Evolutionary conservation across 2,797 vertebrate species (phyloP), one percentile per base, ranked within the genome.

Genomic region (Avahi laniger): DNA sequence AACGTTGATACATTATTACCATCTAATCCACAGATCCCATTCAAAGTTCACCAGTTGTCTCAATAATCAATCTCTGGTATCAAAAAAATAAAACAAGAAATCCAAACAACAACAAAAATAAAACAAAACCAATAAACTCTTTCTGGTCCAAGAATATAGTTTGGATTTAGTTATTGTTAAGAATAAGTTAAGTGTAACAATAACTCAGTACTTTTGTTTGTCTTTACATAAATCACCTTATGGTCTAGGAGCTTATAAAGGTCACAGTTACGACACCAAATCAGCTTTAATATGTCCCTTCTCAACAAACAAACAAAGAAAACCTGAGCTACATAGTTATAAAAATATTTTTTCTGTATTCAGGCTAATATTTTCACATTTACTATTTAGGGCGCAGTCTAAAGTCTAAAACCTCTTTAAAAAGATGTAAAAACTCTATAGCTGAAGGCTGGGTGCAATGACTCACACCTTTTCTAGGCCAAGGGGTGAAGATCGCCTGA

Each of bases 161-260:
- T 76, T 94, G 30, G 13, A 69, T 94, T 90, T 79, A 33, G 57
- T 94, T 63, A 69, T 89, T 61, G 33, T 93, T 89, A 92, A 92
- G 76, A 83, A 73, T 57, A 81, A 81, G 33, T 93, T 89, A 93
- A 92, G 76, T 80, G 54, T 57, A 81, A 81, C 24, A 83, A 82
- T 24, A 92, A 94, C 18, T 76, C 12, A 73, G 28, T 86, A 33
- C 38, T 91, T 91, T 61, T 67, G 13, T 72, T 92, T 3, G 43
- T 91, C 65, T 84, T 93, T 67, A 52, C 33, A n/a, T 82, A 63
- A 92, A 43, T 79, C 48, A 83, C 0, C 48, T 80, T 79, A 67
- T 70, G 22, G 46, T 54, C 52, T 54, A 91, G 57, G 79, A 89
- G 33, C 18, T 93, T 89, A 93, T 33, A 20, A 54, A 67, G 8